These are phyloP conservation scores for Drosophila rellima DNA, from an alignment of 2,888 invertebrate species.

Conservation along the genomic window DNA sequence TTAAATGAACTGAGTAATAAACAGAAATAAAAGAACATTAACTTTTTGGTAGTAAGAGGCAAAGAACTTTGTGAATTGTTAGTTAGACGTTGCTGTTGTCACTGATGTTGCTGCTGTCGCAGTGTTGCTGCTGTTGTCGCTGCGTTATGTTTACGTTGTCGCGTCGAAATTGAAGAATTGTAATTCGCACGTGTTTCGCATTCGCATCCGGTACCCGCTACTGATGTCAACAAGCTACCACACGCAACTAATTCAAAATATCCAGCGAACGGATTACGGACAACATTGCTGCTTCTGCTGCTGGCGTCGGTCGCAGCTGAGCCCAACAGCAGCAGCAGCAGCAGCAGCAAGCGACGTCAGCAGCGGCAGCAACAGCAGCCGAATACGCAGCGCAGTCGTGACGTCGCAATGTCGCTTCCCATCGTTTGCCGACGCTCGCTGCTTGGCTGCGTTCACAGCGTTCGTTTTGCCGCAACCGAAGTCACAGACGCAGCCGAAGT, in stretches of 20 bases:
- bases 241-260: conserved; percentile 83
- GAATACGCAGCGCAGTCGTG: conserved; percentile 1
- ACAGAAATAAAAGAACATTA: neutral
- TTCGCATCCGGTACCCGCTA: conserved; percentile 83
- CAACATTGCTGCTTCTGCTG: conserved; percentile 43
- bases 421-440: neutral
- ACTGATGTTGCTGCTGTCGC: neutral
- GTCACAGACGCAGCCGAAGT: neutral
- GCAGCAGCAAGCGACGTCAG: conserved; percentile 3
- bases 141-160: conserved; percentile 6
- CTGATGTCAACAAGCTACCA: conserved; percentile 83
- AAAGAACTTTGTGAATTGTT: neutral
- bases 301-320: conserved; percentile 23
- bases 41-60: neutral
- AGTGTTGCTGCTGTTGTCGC: conserved; percentile 9
- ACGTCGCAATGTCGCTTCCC: neutral
- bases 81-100: conserved; percentile 14
- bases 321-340: conserved; percentile 5
- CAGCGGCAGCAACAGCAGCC: conserved; percentile 7
- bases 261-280: conserved; percentile 83
- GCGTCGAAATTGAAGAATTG: neutral
- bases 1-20: neutral
- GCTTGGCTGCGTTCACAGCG: neutral
- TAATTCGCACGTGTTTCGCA: conserved; percentile 62
- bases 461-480: neutral